Conservation (phyloP, 1,140 invertebrate species). For the Archivesica marissinica region DNA sequence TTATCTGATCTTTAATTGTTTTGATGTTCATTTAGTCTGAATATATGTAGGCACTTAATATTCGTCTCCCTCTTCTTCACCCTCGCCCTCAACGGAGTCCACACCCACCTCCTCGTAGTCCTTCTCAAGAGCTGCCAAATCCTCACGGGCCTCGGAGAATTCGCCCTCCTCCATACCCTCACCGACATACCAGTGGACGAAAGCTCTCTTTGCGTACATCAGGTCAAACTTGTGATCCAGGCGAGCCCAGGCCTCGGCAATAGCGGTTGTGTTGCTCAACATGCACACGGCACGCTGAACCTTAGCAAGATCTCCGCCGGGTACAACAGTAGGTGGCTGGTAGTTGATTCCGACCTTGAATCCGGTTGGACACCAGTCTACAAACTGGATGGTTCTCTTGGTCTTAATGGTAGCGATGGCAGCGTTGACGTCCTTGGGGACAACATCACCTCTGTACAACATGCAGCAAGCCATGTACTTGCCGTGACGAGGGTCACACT, state of each 20-base stretch:
- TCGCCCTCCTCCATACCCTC: slow-evolving; percentile 85
- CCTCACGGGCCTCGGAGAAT: slow-evolving; percentile 92
- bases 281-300: slow-evolving; percentile 84
- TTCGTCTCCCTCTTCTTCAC: no score
- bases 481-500: slow-evolving; percentile 94
- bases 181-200: slow-evolving; percentile 83
- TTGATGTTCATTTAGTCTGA: no score
- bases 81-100: no score
- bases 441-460: slow-evolving; percentile 80
- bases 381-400: slow-evolving; percentile 83
- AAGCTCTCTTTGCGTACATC: slow-evolving; percentile 86
- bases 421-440: slow-evolving; percentile 94
- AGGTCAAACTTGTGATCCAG: slow-evolving; percentile 87
- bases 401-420: slow-evolving; percentile 93
- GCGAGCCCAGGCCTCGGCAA: slow-evolving; percentile 89
- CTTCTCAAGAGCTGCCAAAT: slow-evolving; percentile 88
- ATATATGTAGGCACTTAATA: no score
- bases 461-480: slow-evolving; percentile 88
- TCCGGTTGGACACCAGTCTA: slow-evolving; percentile 75
- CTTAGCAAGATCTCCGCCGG: slow-evolving; percentile 91
- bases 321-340: slow-evolving; percentile 90
- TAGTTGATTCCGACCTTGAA: slow-evolving; percentile 83
- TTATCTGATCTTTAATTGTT: no score
- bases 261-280: slow-evolving; percentile 91
- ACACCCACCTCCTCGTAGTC: slow-evolving; percentile 70